Percentiles rank a stretch among this genome's conserved stretches.
These are phyloP conservation scores for Tinea pellionella DNA, from an alignment of 2,888 invertebrate species.

Conservation along the genomic window DNA sequence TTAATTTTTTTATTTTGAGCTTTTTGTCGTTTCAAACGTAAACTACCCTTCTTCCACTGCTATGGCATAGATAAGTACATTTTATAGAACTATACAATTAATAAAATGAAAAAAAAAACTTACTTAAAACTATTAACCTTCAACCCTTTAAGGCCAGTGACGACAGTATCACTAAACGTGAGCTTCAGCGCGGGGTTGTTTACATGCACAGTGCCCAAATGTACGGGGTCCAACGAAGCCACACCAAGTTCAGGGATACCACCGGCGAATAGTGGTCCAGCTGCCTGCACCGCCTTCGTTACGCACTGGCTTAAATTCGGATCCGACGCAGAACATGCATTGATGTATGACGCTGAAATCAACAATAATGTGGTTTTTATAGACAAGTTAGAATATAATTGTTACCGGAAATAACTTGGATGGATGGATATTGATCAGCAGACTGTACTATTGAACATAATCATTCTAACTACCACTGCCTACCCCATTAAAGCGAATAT, in stretches of 20 bases:
- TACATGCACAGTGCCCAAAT: slow-evolving; percentile 51
- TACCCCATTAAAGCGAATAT: too few species aligned
- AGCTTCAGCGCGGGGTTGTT: slow-evolving; percentile 54
- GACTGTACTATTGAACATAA: too few species aligned
- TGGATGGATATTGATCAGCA: too few species aligned
- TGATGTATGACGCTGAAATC: slow-evolving; percentile 56
- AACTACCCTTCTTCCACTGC: too few species aligned
- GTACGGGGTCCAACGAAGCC: slow-evolving; percentile 56
- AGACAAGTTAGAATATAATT: not conserved
- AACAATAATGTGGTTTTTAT: not conserved
- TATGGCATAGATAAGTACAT: too few species aligned
- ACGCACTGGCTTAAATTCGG: slow-evolving; percentile 49
- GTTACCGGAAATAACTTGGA: too few species aligned
- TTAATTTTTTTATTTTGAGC: too few species aligned
- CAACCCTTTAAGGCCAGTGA: slow-evolving; percentile 50
- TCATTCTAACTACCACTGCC: too few species aligned
- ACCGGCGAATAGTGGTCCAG: slow-evolving; percentile 43
- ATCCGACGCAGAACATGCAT: slow-evolving; percentile 53
- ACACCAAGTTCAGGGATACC: slow-evolving; percentile 60
- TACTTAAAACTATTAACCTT: slow-evolving; percentile 51
- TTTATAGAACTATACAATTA: too few species aligned
- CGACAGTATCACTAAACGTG: slow-evolving; percentile 52
- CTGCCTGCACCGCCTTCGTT: slow-evolving; percentile 35
- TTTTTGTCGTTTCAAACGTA: too few species aligned
- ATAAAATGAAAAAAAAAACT: slow-evolving; percentile 23